These are phyloP conservation scores for Brachypterus glaber DNA, from an alignment of 2,888 invertebrate species.

Conservation along the genomic window DNA sequence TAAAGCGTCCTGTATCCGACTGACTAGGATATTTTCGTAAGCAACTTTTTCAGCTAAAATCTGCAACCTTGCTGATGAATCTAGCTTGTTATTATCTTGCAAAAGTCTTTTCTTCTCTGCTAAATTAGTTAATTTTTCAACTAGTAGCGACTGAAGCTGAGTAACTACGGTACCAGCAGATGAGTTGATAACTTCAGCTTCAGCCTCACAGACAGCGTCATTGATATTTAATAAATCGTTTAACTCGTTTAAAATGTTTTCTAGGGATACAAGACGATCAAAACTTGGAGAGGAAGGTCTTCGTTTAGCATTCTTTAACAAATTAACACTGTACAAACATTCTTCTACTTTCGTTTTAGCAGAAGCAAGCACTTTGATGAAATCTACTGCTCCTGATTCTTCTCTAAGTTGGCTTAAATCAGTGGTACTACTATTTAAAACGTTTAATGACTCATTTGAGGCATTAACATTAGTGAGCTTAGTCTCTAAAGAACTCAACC, in stretches of 20 bases:
- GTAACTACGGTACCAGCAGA: constrained; percentile 52
- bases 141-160: constrained; percentile 57
- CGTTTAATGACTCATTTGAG: constrained; percentile 50
- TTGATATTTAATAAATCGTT: constrained; percentile 47
- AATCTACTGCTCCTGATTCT: constrained; percentile 45
- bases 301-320: constrained; percentile 53
- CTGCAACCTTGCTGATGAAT: constrained; percentile 57
- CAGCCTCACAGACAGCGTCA: constrained; percentile 40
- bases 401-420: constrained; percentile 28
- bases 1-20: constrained; percentile 58
- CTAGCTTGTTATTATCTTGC: constrained; percentile 57
- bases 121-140: constrained; percentile 59
- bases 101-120: constrained; percentile 57
- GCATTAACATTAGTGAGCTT: constrained; percentile 59
- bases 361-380: constrained; percentile 52
- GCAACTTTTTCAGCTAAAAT: constrained; percentile 71
- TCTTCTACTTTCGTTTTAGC: constrained; percentile 60
- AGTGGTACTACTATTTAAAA: constrained; percentile 40
- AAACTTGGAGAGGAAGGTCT: constrained; percentile 55
- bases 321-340: constrained; percentile 54
- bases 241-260: constrained; percentile 54
- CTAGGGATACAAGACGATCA: constrained; percentile 58
- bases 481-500: constrained; percentile 66
- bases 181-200: constrained; percentile 46
- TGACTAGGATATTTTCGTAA: constrained; percentile 58